Evolutionary conservation across 2,113 vertebrate genomes (phyloP).

Genomic region (Indicator indicator): DNA sequence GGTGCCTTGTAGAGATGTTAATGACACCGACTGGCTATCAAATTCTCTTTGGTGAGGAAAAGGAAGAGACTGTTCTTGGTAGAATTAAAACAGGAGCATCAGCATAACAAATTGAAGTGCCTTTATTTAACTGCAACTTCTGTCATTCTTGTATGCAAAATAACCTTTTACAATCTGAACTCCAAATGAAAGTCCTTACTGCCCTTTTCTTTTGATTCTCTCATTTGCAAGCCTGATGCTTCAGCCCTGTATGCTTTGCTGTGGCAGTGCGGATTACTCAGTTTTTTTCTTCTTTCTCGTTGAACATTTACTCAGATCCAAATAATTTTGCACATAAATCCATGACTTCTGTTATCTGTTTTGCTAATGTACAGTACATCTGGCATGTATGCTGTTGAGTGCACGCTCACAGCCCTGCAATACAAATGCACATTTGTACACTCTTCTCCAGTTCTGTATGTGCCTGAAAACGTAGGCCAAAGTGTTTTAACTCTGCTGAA

Average conservation of each 20-base stretch:
- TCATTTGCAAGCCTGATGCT: not conserved
- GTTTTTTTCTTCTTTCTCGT: not conserved
- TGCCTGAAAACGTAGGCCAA: not conserved
- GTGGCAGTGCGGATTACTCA: accelerated
- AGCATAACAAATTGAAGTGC: not conserved
- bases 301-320: not conserved
- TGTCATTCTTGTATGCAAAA: not conserved
- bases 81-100: not conserved
- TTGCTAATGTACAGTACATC: not conserved
- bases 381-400: accelerated
- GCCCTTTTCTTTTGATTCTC: not conserved
- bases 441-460: not conserved
- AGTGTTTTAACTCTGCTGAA: not conserved
- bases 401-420: not conserved
- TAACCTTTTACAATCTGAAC: not conserved
- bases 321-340: not conserved
- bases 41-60: not conserved
- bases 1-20: not conserved
- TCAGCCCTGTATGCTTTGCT: not conserved
- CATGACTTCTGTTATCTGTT: accelerated
- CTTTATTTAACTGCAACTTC: not conserved
- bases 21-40: not conserved
- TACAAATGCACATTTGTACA: not conserved
- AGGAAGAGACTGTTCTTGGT: not conserved
- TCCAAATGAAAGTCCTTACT: not conserved